phyloP scores from a whole-genome alignment of 2,113 vertebrate genomes.

The Vireo altiloquus region DNA sequence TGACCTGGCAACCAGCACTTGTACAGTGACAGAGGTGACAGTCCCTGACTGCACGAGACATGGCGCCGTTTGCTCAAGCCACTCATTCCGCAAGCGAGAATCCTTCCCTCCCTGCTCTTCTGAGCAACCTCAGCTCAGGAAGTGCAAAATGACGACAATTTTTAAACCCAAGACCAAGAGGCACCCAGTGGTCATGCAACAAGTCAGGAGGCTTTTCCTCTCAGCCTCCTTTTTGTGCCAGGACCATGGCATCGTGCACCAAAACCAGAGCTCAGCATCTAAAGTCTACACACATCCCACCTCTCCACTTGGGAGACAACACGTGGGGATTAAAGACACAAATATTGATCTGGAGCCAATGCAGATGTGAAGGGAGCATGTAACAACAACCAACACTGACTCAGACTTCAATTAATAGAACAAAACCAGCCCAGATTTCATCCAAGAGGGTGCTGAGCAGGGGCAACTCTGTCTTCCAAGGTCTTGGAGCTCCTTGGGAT shows the following conservation, averaged over 20 bases:
- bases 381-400: background rate
- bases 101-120: background rate
- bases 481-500: background rate
- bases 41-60: background rate
- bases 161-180: background rate
- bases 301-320: background rate
- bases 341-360: constrained; percentile 33
- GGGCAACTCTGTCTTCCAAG: background rate
- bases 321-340: constrained; percentile 36
- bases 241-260: background rate
- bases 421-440: background rate
- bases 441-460: background rate
- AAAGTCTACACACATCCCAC: background rate
- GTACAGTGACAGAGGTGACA: background rate
- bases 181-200: accelerated
- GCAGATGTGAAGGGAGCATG: background rate
- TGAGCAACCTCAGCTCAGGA: background rate
- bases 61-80: accelerated
- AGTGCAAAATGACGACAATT: background rate
- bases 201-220: background rate
- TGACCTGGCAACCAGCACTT: background rate
- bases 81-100: background rate
- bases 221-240: background rate
- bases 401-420: constrained; percentile 2
- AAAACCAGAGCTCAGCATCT: background rate